phyloP scores from a whole-genome alignment of 2,113 vertebrate species.

The Triplophysa tibetana region DNA sequence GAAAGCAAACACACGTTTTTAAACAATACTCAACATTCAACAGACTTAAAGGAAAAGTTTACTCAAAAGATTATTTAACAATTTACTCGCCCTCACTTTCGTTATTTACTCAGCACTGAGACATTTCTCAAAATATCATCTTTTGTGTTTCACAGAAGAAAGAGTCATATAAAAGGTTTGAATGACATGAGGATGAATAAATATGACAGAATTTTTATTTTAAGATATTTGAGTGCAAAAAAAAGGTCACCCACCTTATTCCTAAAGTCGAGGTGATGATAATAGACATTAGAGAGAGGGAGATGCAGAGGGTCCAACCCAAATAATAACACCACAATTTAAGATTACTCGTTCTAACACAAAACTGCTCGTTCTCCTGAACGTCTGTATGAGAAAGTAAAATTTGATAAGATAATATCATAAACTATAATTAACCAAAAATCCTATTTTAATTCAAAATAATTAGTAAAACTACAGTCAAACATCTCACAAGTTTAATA shows the following conservation, averaged over 20 bases:
- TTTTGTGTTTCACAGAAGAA: no score
- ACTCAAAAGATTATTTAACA: no score
- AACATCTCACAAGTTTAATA: background rate
- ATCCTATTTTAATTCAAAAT: no score
- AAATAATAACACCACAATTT: conserved; percentile 56
- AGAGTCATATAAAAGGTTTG: no score
- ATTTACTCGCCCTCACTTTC: no score
- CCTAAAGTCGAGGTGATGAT: conserved; percentile 68
- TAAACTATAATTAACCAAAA: background rate
- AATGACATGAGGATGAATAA: no score
- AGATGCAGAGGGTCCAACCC: conserved; percentile 71
- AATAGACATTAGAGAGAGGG: conserved; percentile 61
- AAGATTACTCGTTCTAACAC: background rate
- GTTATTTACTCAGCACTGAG: no score
- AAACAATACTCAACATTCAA: background rate
- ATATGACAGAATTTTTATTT: no score
- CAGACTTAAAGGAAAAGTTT: background rate
- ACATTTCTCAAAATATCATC: no score
- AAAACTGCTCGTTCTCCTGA: background rate
- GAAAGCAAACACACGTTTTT: background rate
- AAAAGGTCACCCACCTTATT: conserved; percentile 66
- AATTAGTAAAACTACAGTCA: background rate
- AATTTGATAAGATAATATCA: background rate
- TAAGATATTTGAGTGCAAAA: no score
- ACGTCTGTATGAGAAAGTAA: background rate